Evolutionary conservation across 1,140 invertebrate species (phyloP).

Genomic region (Nomia melanderi): DNA sequence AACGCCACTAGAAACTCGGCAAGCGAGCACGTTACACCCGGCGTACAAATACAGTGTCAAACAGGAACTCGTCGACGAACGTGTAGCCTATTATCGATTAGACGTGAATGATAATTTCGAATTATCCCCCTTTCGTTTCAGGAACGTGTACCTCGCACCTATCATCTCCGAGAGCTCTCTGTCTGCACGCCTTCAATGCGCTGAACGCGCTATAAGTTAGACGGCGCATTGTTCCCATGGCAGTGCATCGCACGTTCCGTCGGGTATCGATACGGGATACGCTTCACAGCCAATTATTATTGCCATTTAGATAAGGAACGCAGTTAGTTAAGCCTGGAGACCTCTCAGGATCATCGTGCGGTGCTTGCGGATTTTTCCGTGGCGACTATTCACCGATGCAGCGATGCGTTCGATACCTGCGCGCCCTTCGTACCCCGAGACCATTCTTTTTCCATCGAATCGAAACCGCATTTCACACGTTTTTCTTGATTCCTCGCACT

Average conservation of each 20-base stretch:
- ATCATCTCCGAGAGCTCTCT: conserved; percentile 52
- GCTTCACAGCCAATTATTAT: conserved; percentile 66
- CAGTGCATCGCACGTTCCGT: conserved; percentile 34
- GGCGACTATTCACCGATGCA: conserved; percentile 18
- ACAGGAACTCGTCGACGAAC: conserved; percentile 11
- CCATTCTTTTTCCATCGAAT: too few species aligned
- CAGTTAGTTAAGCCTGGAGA: conserved; percentile 61
- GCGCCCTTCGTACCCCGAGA: too few species aligned
- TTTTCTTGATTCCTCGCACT: too few species aligned
- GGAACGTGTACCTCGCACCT: conserved; percentile 54
- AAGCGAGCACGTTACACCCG: neutral
- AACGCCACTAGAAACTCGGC: too few species aligned
- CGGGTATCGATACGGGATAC: conserved; percentile 60
- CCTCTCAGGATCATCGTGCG: conserved; percentile 50
- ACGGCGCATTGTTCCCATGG: conserved; percentile 64
- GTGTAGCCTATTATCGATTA: conserved; percentile 50
- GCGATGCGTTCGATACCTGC: conserved; percentile 5
- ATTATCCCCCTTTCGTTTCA: conserved; percentile 54
- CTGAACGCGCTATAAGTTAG: conserved; percentile 53
- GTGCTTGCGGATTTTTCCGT: conserved; percentile 21
- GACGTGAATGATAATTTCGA: conserved; percentile 52
- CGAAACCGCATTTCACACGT: too few species aligned
- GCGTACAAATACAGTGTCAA: neutral
- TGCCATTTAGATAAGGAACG: conserved; percentile 67
- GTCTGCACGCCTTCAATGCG: conserved; percentile 35